phyloP scores from a whole-genome alignment of 53 echinoderm and acorn worm genomes.

The Zoroaster sp. region DNA sequence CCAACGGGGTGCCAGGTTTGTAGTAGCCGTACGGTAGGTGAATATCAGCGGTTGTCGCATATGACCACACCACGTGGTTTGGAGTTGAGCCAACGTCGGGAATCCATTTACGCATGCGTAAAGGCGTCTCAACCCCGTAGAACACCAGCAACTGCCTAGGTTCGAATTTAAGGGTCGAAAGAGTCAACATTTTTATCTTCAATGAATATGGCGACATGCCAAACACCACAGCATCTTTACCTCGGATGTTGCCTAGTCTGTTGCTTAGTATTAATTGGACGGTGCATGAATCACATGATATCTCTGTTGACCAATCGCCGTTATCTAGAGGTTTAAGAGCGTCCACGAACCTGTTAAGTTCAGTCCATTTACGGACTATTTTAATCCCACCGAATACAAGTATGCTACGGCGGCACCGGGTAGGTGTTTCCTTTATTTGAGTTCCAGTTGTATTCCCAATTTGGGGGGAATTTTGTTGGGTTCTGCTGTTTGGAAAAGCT shows the following conservation, averaged over 20 bases:
- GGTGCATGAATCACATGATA: conserved; percentile 12
- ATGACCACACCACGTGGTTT: conserved; percentile 73
- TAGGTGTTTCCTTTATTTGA: not conserved
- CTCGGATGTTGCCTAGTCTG: not conserved
- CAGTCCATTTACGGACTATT: conserved; percentile 55
- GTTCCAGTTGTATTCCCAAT: not conserved
- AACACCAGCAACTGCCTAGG: conserved; percentile 72
- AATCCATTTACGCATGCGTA: conserved; percentile 66
- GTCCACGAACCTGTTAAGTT: conserved; percentile 45
- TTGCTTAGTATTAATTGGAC: conserved; percentile 21
- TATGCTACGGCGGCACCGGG: conserved; percentile 13
- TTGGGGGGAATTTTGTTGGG: too few relatives aligned
- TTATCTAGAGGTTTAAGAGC: conserved; percentile 35
- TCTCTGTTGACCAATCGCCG: conserved; percentile 24
- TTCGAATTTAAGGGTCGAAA: conserved; percentile 6
- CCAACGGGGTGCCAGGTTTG: conserved; percentile 9
- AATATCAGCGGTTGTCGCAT: conserved; percentile 55
- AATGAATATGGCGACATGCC: conserved; percentile 74
- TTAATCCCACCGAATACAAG: conserved; percentile 68
- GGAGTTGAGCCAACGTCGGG: conserved; percentile 47
- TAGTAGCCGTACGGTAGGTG: conserved; percentile 71
- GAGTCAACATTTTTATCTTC: conserved; percentile 26
- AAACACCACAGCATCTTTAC: conserved; percentile 78
- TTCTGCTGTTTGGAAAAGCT: too few relatives aligned
- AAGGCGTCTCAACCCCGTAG: conserved; percentile 71